These are phyloP conservation scores for Cybosia mesomella DNA, from an alignment of 2,888 invertebrate species.

Conservation along the genomic window DNA sequence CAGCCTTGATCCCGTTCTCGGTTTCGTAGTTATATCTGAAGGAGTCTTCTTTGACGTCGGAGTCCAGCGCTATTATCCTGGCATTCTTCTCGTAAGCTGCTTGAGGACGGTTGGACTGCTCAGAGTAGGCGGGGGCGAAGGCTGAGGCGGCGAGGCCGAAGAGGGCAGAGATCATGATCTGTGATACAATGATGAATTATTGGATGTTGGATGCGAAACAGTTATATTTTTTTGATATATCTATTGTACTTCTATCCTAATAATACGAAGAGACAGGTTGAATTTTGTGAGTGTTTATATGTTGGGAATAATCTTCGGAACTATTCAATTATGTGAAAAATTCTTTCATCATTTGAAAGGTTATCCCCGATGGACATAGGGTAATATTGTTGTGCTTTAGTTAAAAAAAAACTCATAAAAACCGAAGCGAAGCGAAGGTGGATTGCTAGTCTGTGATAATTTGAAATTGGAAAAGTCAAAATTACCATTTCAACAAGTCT, in stretches of 20 bases:
- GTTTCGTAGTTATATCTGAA: conserved; percentile 83
- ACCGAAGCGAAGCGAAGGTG: too few relatives aligned
- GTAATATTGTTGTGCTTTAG: too few relatives aligned
- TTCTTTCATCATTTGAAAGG: too few relatives aligned
- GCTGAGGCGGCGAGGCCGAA: conserved; percentile 75
- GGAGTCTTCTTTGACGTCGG: conserved; percentile 80
- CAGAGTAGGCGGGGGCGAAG: conserved; percentile 66
- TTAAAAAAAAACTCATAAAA: too few relatives aligned
- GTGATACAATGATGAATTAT: conserved; percentile 19
- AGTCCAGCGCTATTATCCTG: conserved; percentile 74
- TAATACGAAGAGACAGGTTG: too few relatives aligned
- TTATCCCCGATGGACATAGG: too few relatives aligned
- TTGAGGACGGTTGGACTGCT: conserved; percentile 79
- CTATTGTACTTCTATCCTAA: not conserved
- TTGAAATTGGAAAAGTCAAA: too few relatives aligned
- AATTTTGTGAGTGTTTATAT: too few relatives aligned
- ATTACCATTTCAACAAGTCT: too few relatives aligned
- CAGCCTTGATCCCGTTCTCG: conserved; percentile 82
- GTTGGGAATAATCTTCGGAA: too few relatives aligned
- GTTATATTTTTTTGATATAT: not conserved
- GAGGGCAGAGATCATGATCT: conserved; percentile 77
- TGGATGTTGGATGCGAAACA: not conserved
- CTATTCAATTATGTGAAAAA: too few relatives aligned
- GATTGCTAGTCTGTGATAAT: too few relatives aligned
- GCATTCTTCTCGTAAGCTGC: conserved; percentile 75